Base-by-base conservation (phyloP, 2,888 invertebrate species). In the Zaprionus bogoriensis region DNA sequence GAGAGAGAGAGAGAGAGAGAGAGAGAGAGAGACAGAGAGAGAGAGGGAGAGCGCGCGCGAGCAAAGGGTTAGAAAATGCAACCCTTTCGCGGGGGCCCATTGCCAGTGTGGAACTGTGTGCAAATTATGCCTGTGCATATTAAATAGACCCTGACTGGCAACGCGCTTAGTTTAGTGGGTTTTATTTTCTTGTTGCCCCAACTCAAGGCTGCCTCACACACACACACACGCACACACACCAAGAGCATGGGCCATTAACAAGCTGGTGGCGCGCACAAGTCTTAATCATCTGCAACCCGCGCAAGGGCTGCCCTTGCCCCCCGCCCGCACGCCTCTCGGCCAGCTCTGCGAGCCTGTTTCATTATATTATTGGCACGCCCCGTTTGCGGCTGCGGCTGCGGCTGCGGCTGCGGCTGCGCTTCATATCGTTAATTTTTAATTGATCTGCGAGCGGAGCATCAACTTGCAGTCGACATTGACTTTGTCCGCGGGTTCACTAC, bases 281-380 rank as follows among this genome's bases (percentile, higher is more conserved):
- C 64, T 73, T 73, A 72, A 72, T 72, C 72, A 72, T 72, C 54
- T 47, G 62, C 67, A 45, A 39, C 55, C 50, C 57, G 61, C 58
- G 46, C 67, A 57, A 58, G 66, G 72, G 59, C 55, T 70, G 67
- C 57, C 46, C 19, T 10, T 17, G 12, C 50, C 39, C 42, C 55
- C 47, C 42, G 39, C 51, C 30, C 45, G n/a, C 25, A 17, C 38
- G 22, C n/a, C n/a, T 23, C 27, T n/a, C 42, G 44, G 42, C 38
- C 38, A 36, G 27, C 14, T 67, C 60, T 67, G 70, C 54, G 67
- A 71, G 75, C 75, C 74, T 88, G 88, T 89, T 86, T 88, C 89
- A 89, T 89, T 89, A 89, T 88, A 88, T 87, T 89, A 87, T 88
- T 87, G 89, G 81, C 87, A 89, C 89, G 89, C 89, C 89, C 89